Evolutionary conservation across 2,888 invertebrate genomes (phyloP), one percentile per base, ranked within the genome.

Genomic region (Eudemis profundana): DNA sequence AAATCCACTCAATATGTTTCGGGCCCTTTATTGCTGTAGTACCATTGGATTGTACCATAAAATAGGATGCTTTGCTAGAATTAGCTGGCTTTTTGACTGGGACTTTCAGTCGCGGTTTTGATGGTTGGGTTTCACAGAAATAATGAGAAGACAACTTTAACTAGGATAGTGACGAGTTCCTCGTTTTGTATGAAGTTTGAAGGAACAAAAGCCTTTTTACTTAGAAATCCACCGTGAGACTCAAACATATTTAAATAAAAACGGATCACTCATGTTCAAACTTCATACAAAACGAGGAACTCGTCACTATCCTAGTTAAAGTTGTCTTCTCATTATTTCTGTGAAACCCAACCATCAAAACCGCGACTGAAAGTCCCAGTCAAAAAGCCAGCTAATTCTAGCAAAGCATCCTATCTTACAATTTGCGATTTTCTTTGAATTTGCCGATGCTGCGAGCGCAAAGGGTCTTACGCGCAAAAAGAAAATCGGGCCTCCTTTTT

Each of bases 381-480:
- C 64, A 64, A 64, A 57, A 64, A 64, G 57, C 57, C 57, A 53
- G 46, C 53, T 46, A 57, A 64, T 56, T 63, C 44, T 12, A 38
- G 36, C 42, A 44, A 51, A 59, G 50, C 57, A 59, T 15, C 46
- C 54, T 62, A 57, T 61, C 61, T 61, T 36, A 51, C 66, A 66
- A 66, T 57, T 63, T 59, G 64, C 57, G 44, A 64, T 64, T 64
- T 64, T 57, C 64, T 64, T 64, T 64, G 64, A 62, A 62, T 62
- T 62, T 46, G 27, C 64, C 57, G 57, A 53, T 72, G 72, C 61
- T 79, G 79, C 80, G 81, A 80, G 76, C 71, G 80, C 78, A 83
- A 83, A 79, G 81, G 47, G 63, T 85, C 85, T 78, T 77, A 82
- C 82, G 87, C 89, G 89, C 82, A 80, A 84, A 83, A 86, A 85